Base-by-base conservation (phyloP, 2,797 vertebrate species). In the Melanogrammus aeglefinus region DNA sequence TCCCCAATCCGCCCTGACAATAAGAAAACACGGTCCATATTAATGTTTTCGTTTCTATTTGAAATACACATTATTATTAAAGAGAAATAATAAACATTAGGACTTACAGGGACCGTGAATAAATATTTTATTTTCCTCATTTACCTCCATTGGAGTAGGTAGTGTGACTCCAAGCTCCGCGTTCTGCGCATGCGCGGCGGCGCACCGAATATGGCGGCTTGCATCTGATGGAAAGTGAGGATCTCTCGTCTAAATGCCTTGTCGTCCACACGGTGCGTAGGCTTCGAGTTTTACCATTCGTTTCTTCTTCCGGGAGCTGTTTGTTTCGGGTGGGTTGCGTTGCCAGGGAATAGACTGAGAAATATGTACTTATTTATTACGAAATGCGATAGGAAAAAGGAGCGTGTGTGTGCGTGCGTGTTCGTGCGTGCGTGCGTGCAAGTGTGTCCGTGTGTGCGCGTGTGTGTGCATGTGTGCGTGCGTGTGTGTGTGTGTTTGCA, bases 191-290 rank as follows among this genome's bases (percentile, higher is more conserved):
- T 94, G 94, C 92, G 92, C 93, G 92, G 87, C 88, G 87, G 89
- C 91, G 91, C 91, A 91, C 88, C 86, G 92, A 93, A 94, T 84
- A 94, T 94, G 93, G 94, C 93, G 93, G 89, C 91, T 84, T 84
- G 89, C 88, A 86, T 91, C 90, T 86, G 88, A 91, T 88, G 89
- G 90, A 91, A 90, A 93, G 90, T 90, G 86, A 91, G 90, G 86
- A 76, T 89, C 89, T 87, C 82, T 84, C 86, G 81, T 84, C 88
- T 80, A 87, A 90, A 87, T 76, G 84, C 72, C 81, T 78, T 41
- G 78, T 76, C 81, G 78, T 75, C 81, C 71, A 74, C n/a, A 90
- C 88, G 91, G 90, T 93, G 80, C 82, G 93, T 90, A 90, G 81
- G 80, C 72, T 80, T 82, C 79, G 6, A 78, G 74, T 81, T 81